Conservation (phyloP, 2,797 vertebrate species). For the Enteromius anoplus region DNA sequence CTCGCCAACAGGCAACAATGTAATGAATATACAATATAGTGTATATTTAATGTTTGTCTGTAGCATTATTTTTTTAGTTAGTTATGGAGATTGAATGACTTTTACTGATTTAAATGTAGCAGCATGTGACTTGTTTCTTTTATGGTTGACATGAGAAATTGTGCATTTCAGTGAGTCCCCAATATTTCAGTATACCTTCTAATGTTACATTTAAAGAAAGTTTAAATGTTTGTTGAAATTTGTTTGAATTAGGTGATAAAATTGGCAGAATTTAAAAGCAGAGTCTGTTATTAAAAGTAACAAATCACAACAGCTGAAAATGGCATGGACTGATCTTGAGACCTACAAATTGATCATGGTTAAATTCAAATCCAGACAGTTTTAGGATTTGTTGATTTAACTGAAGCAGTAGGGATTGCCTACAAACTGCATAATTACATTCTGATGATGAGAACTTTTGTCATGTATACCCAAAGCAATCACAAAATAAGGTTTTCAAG, state of each 20-base stretch:
- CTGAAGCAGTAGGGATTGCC: background rate
- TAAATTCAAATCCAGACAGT: background rate
- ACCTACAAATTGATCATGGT: background rate
- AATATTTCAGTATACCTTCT: background rate
- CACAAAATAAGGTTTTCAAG: constrained; percentile 23
- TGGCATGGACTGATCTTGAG: background rate
- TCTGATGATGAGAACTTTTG: background rate
- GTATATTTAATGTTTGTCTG: background rate
- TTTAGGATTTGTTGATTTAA: background rate
- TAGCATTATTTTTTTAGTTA: background rate
- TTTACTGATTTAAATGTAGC: background rate
- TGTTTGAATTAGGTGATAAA: background rate
- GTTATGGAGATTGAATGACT: no score
- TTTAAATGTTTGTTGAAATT: background rate
- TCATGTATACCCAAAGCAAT: background rate
- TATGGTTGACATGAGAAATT: background rate
- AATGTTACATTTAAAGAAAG: background rate
- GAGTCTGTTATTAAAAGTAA: background rate
- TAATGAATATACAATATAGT: background rate
- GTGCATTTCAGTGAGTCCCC: background rate
- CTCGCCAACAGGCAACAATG: background rate
- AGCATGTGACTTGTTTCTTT: background rate
- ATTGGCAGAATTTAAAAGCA: background rate
- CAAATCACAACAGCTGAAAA: background rate
- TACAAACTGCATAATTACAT: background rate